Percentiles rank a stretch among this genome's conserved stretches.
These are phyloP conservation scores for Pardalotus punctatus DNA, from an alignment of 2,113 vertebrate species.

Conservation along the genomic window DNA sequence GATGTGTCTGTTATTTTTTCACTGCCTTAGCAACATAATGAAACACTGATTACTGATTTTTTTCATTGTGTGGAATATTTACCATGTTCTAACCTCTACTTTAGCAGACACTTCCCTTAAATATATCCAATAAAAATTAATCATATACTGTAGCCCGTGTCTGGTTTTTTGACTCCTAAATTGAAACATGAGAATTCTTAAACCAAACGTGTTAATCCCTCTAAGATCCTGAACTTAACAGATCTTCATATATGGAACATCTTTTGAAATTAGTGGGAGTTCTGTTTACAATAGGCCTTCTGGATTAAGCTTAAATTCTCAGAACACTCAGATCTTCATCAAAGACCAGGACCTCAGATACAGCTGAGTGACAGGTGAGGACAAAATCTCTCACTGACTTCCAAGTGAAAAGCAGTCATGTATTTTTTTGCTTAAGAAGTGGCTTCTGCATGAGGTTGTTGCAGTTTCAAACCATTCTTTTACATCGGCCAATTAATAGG, in stretches of 20 bases:
- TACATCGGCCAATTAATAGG: neutral
- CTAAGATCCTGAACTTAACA: neutral
- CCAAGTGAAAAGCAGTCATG: neutral
- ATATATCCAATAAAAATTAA: conserved; percentile 65
- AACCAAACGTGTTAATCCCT: neutral
- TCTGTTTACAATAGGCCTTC: neutral
- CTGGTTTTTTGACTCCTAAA: neutral
- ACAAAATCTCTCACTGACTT: neutral
- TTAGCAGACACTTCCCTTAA: conserved; percentile 12
- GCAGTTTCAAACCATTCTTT: neutral
- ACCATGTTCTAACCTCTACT: neutral
- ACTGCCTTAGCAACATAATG: neutral
- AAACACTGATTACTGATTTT: neutral
- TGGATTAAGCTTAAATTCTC: neutral
- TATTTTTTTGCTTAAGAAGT: neutral
- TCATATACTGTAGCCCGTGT: neutral
- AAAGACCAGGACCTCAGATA: neutral
- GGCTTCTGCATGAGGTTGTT: neutral
- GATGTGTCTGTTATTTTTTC: conserved; percentile 23
- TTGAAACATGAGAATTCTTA: neutral
- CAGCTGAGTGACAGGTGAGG: neutral
- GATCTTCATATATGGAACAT: neutral
- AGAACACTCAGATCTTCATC: neutral
- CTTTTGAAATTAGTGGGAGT: neutral
- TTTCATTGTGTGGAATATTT: conserved; percentile 21